A percentile compares a stretch with the other conserved stretches of the same genome.
Evolutionary conservation across 1,140 invertebrate genomes (phyloP).

Genomic region (Paracyclopina nana): DNA sequence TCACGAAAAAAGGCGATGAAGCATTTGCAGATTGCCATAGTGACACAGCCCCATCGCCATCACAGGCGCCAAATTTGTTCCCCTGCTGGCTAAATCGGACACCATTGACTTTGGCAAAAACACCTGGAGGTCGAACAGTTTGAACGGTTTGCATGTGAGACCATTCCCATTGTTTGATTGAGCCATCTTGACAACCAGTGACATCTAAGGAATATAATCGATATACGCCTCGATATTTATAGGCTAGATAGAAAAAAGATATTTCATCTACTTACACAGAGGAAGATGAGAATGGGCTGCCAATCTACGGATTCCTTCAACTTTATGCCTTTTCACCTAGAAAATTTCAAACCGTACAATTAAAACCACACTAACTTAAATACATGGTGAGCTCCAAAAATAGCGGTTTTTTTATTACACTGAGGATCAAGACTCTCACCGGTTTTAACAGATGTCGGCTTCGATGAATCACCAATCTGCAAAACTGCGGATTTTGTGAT

Average conservation of each 20-base stretch:
- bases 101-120: constrained; percentile 86
- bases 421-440: no score
- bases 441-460: constrained; percentile 78
- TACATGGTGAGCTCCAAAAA: no score
- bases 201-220: constrained; percentile 49
- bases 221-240: background rate
- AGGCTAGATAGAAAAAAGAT: background rate
- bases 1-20: constrained; percentile 6
- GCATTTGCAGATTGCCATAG: constrained; percentile 41
- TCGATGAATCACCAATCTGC: constrained; percentile 76
- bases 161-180: constrained; percentile 95
- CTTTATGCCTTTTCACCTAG: constrained; percentile 58
- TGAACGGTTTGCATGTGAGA: constrained; percentile 54
- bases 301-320: constrained; percentile 82
- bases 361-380: constrained; percentile 6
- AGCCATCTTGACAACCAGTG: constrained; percentile 90
- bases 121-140: constrained; percentile 63
- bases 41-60: constrained; percentile 40
- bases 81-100: constrained; percentile 87
- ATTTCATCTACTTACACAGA: constrained; percentile 78
- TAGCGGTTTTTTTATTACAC: no score
- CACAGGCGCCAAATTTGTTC: constrained; percentile 92
- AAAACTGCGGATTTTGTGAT: constrained; percentile 77
- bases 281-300: constrained; percentile 83
- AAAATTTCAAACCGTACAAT: background rate